Conservation (phyloP, 2,888 invertebrate species). For the Spisula subtruncata region DNA sequence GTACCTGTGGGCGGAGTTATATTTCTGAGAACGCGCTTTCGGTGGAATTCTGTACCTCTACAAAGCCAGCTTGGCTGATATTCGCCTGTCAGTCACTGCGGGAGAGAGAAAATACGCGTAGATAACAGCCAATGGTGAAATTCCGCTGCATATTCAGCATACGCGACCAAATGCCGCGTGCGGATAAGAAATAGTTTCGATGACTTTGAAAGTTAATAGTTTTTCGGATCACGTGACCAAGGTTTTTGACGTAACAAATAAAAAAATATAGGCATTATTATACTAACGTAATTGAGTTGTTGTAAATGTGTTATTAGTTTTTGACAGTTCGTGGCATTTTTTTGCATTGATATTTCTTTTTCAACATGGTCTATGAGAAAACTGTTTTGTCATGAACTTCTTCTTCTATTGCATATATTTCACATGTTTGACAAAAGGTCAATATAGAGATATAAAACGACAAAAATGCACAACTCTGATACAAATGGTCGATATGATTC, state of each 20-base stretch:
- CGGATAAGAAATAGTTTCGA: constrained; percentile 64
- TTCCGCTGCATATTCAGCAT: constrained; percentile 61
- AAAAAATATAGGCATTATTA: too few relatives aligned
- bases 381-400: too few relatives aligned
- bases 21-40: constrained; percentile 22
- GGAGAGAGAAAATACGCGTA: constrained; percentile 30
- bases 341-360: too few relatives aligned
- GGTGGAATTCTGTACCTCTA: constrained; percentile 17
- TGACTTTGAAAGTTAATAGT: constrained; percentile 53
- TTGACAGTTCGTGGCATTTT: too few relatives aligned
- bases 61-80: constrained; percentile 50
- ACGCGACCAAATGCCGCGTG: constrained; percentile 50
- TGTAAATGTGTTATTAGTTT: too few relatives aligned
- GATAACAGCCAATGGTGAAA: constrained; percentile 64
- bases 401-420: too few relatives aligned
- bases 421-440: too few relatives aligned
- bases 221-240: constrained; percentile 11
- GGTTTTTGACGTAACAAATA: neutral
- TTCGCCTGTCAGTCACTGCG: constrained; percentile 70
- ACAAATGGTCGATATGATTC: too few relatives aligned
- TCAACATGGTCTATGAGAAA: too few relatives aligned
- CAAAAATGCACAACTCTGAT: too few relatives aligned
- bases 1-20: constrained; percentile 71
- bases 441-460: too few relatives aligned
- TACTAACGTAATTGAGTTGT: too few relatives aligned